phyloP scores from a whole-genome alignment of 2,888 invertebrate species.

The Cosmorhoe ocellata region DNA sequence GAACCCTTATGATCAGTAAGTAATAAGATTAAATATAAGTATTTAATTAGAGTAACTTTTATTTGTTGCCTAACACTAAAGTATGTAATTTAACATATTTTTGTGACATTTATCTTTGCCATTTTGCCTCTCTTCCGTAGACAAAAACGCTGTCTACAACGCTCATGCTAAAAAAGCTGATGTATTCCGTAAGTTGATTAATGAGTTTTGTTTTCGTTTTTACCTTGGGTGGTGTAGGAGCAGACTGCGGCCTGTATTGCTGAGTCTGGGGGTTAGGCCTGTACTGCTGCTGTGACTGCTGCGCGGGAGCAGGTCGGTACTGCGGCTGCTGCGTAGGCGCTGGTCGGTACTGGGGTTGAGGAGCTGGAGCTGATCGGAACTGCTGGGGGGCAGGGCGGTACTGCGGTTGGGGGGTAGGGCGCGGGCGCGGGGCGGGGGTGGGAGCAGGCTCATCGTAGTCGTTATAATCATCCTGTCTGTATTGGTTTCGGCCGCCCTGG shows the following conservation, averaged over 20 bases:
- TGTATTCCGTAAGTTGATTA: too few relatives aligned
- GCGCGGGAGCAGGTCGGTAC: slow-evolving; percentile 34
- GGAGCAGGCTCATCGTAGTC: slow-evolving; percentile 67
- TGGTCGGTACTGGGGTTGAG: slow-evolving; percentile 48
- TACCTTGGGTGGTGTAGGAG: slow-evolving; percentile 68
- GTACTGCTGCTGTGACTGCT: slow-evolving; percentile 48
- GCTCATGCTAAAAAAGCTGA: too few relatives aligned
- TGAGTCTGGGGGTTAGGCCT: slow-evolving; percentile 41
- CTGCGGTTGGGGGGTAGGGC: slow-evolving; percentile 43
- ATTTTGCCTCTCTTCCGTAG: too few relatives aligned
- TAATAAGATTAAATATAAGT: too few relatives aligned
- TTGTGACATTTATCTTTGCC: too few relatives aligned
- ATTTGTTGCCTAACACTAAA: too few relatives aligned
- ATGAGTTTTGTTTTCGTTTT: too few relatives aligned
- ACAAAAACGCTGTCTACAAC: too few relatives aligned
- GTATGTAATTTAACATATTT: too few relatives aligned
- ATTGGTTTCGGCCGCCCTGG: slow-evolving; percentile 53
- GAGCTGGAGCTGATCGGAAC: slow-evolving; percentile 47
- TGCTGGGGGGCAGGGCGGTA: slow-evolving; percentile 33
- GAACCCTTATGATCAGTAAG: too few relatives aligned
- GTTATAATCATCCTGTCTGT: slow-evolving; percentile 59
- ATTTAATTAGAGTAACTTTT: too few relatives aligned
- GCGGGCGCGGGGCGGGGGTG: slow-evolving; percentile 42
- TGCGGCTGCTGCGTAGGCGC: slow-evolving; percentile 47
- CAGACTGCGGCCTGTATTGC: slow-evolving; percentile 45